Evolutionary conservation across 2,113 vertebrate genomes (phyloP).

Genomic region (Strigops habroptila): DNA sequence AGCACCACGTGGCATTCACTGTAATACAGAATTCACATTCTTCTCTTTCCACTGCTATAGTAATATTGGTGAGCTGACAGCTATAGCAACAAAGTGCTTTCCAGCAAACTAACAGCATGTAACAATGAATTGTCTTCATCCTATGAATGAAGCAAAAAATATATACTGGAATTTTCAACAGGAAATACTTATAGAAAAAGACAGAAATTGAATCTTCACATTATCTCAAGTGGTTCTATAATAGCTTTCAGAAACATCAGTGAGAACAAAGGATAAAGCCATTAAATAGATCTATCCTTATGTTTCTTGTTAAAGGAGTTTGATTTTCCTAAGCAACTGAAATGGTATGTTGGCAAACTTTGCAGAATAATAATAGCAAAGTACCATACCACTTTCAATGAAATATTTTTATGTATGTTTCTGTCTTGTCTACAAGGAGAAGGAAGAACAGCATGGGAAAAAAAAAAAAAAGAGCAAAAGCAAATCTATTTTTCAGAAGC

Average conservation of each 20-base stretch:
- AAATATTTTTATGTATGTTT: background rate
- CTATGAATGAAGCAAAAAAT: conserved; percentile 29
- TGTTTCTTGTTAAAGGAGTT: background rate
- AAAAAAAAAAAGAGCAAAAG: background rate
- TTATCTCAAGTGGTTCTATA: background rate
- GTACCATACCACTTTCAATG: background rate
- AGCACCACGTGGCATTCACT: conserved; percentile 84
- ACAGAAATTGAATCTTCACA: background rate
- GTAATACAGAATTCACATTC: conserved; percentile 78
- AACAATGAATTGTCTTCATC: conserved; percentile 79
- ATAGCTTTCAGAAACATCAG: background rate
- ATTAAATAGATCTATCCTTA: background rate
- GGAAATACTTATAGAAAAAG: background rate
- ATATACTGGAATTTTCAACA: background rate
- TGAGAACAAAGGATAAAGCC: background rate
- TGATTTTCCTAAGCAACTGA: background rate
- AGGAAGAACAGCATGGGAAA: background rate
- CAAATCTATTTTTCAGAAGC: background rate
- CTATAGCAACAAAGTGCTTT: conserved; percentile 63
- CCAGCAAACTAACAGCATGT: conserved; percentile 77
- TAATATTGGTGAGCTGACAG: conserved; percentile 81
- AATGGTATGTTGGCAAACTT: background rate
- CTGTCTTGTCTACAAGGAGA: background rate
- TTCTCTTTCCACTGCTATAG: conserved; percentile 82
- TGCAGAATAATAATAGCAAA: background rate